These are phyloP conservation scores for Leptonema lineaticorne DNA, from an alignment of 1,140 invertebrate genomes.

Conservation along the genomic window DNA sequence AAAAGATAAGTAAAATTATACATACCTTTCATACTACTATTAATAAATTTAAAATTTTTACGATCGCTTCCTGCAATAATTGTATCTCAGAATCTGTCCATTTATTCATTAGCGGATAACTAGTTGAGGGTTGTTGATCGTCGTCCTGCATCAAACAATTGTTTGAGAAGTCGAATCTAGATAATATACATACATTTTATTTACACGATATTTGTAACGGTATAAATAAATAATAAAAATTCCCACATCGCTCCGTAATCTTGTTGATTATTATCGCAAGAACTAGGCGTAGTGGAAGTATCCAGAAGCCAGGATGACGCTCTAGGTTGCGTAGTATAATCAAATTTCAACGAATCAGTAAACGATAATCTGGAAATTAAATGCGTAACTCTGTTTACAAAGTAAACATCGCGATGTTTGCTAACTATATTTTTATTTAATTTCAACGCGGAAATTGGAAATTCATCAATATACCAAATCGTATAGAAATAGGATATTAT, in stretches of 20 bases:
- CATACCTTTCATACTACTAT: neutral
- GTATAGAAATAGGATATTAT: no score
- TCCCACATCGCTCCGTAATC: slow-evolving; percentile 36
- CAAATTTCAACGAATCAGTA: slow-evolving; percentile 53
- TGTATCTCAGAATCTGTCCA: slow-evolving; percentile 62
- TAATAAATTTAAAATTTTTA: slow-evolving; percentile 42
- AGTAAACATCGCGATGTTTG: no score
- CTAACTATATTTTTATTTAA: no score
- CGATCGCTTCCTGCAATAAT: slow-evolving; percentile 61
- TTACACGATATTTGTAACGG: neutral
- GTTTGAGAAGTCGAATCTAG: slow-evolving; percentile 5
- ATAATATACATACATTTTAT: neutral
- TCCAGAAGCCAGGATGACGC: slow-evolving; percentile 60
- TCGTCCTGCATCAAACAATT: slow-evolving; percentile 25
- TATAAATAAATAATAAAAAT: neutral
- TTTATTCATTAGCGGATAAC: slow-evolving; percentile 14
- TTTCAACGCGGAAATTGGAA: no score
- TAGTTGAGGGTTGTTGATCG: slow-evolving; percentile 32
- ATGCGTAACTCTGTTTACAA: no score
- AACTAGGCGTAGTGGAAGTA: slow-evolving; percentile 53
- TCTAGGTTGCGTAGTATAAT: slow-evolving; percentile 64
- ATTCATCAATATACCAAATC: no score
- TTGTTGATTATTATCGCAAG: slow-evolving; percentile 49
- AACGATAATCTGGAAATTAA: slow-evolving; percentile 42
- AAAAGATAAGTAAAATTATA: slow-evolving; percentile 7